These are phyloP conservation scores for Distichodus sexfasciatus DNA, from an alignment of 2,797 vertebrate species.

Conservation along the genomic window DNA sequence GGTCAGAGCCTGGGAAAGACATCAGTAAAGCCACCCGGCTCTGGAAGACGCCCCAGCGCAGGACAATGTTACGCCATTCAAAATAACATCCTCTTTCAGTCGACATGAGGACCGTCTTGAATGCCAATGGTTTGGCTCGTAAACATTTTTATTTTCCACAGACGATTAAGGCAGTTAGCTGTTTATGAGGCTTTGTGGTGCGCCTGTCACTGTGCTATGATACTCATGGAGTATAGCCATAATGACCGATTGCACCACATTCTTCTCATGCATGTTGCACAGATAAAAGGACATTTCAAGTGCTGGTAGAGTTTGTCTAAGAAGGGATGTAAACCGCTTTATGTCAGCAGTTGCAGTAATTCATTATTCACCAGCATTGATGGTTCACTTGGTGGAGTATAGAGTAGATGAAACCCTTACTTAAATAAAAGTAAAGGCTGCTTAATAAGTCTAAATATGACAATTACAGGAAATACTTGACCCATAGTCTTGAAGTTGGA, in stretches of 20 bases:
- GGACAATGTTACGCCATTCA: slow-evolving; percentile 53
- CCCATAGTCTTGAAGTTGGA: too few relatives aligned
- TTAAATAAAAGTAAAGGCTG: too few relatives aligned
- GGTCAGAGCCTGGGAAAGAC: slow-evolving; percentile 56
- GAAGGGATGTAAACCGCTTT: too few relatives aligned
- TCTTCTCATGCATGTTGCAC: background rate
- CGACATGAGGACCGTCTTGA: slow-evolving; percentile 33
- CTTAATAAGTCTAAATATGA: too few relatives aligned
- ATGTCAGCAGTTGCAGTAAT: too few relatives aligned
- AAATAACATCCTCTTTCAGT: slow-evolving; percentile 26
- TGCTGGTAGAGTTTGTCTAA: too few relatives aligned
- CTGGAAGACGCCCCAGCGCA: slow-evolving; percentile 51
- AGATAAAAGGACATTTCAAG: too few relatives aligned
- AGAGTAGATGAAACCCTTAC: too few relatives aligned
- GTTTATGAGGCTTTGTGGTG: slow-evolving; percentile 41
- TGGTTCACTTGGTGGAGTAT: too few relatives aligned
- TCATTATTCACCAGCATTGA: too few relatives aligned
- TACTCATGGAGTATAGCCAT: background rate
- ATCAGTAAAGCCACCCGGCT: slow-evolving; percentile 55
- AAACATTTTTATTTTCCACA: slow-evolving; percentile 27
- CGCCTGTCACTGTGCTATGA: slow-evolving; percentile 31
- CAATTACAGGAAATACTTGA: too few relatives aligned
- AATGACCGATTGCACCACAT: background rate
- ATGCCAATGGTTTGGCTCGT: slow-evolving; percentile 44
- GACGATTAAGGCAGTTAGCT: slow-evolving; percentile 33